phyloP scores from a whole-genome alignment of 2,113 vertebrate genomes.

The Anoura caudifer region DNA sequence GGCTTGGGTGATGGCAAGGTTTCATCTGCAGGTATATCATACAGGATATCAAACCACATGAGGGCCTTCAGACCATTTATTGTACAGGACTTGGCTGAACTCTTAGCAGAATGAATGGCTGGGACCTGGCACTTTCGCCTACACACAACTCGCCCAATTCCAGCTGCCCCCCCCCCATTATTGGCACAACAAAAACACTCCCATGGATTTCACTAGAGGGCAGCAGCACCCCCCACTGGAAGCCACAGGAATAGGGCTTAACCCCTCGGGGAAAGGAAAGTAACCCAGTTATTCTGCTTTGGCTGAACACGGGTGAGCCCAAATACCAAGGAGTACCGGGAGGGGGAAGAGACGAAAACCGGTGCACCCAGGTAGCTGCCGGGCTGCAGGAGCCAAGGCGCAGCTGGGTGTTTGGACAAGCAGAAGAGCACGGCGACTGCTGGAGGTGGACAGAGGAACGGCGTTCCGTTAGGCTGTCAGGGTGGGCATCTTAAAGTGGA shows the following conservation, averaged over 20 bases:
- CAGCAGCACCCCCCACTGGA: not conserved
- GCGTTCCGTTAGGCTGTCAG: not conserved
- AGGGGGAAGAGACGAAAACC: not conserved
- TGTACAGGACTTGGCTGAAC: not conserved
- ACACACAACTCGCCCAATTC: not conserved
- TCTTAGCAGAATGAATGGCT: not conserved
- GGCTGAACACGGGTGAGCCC: not conserved
- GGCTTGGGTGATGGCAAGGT: not conserved
- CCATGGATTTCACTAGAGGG: not conserved
- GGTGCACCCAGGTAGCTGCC: not conserved
- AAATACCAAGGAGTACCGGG: not conserved
- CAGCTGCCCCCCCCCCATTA: not conserved
- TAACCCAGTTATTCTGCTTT: not conserved
- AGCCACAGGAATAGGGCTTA: not conserved
- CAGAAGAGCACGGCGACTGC: not conserved
- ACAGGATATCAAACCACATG: not conserved
- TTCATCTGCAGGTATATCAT: not conserved
- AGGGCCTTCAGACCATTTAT: not conserved
- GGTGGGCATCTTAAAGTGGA: not conserved
- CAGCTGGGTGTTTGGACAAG: not conserved
- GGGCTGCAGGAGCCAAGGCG: not conserved
- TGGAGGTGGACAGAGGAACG: not conserved
- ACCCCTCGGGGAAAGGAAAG: not conserved
- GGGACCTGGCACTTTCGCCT: not conserved
- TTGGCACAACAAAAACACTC: not conserved